These are phyloP conservation scores for Anoura caudifer DNA, from an alignment of 2,113 vertebrate species.

Conservation along the genomic window DNA sequence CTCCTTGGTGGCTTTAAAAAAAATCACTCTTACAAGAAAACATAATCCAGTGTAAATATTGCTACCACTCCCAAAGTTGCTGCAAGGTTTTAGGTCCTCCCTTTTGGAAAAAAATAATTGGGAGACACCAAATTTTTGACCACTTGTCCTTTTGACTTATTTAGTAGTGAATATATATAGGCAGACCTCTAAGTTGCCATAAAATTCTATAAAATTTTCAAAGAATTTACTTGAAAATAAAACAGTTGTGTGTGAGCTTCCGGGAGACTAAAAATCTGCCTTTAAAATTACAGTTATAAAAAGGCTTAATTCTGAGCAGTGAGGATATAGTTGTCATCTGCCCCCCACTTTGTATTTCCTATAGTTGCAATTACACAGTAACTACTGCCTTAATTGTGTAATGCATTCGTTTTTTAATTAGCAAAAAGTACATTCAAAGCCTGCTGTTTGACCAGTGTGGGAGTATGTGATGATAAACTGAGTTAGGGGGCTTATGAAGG, in stretches of 20 bases:
- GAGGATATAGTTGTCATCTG: not conserved
- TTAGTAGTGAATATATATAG: not conserved
- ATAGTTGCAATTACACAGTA: not conserved
- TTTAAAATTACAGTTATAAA: not conserved
- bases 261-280: not conserved
- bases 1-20: constrained; percentile 15
- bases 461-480: not conserved
- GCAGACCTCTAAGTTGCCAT: not conserved
- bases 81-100: not conserved
- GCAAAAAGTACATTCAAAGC: not conserved
- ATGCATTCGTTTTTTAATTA: not conserved
- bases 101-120: not conserved
- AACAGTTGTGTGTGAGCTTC: not conserved
- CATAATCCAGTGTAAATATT: not conserved
- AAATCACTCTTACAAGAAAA: constrained; percentile 27
- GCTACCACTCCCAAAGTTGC: not conserved
- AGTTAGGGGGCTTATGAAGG: not conserved
- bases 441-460: not conserved
- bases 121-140: not conserved
- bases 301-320: constrained; percentile 3
- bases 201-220: constrained; percentile 29
- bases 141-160: constrained; percentile 6
- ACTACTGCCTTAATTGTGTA: not conserved
- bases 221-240: not conserved
- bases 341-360: not conserved